Evolutionary conservation across 2,888 invertebrate genomes (phyloP).

Genomic region (Diachrysia chrysitis): DNA sequence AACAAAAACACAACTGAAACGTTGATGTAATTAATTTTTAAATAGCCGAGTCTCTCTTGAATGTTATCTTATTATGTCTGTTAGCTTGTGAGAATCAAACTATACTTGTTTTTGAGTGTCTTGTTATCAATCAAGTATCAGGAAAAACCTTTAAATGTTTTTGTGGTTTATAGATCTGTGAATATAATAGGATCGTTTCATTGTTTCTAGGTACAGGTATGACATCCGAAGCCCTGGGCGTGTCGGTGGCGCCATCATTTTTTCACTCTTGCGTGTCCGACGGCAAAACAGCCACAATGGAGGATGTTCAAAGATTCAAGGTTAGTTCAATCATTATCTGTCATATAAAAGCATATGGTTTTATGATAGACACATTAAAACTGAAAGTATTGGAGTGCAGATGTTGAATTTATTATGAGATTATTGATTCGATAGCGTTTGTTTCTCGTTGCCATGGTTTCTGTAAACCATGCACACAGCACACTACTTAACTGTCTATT

Average conservation of each 20-base stretch:
- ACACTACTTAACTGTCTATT: neutral
- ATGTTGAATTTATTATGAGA: slow-evolving; percentile 51
- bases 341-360: slow-evolving; percentile 48
- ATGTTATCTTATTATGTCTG: neutral
- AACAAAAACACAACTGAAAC: neutral
- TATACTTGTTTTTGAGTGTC: neutral
- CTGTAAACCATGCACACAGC: neutral
- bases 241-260: slow-evolving; percentile 98
- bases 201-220: slow-evolving; percentile 93
- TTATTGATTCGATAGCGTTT: slow-evolving; percentile 55
- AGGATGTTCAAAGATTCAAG: slow-evolving; percentile 98
- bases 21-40: neutral
- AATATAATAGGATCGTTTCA: slow-evolving; percentile 22
- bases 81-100: neutral
- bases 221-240: slow-evolving; percentile 98
- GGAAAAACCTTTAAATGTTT: neutral
- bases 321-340: slow-evolving; percentile 84
- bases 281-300: slow-evolving; percentile 98
- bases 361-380: slow-evolving; percentile 54
- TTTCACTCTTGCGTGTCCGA: slow-evolving; percentile 98
- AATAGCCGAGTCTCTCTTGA: neutral
- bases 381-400: slow-evolving; percentile 13
- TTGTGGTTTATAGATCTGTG: neutral
- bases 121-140: neutral
- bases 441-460: slow-evolving; percentile 55